phyloP scores from a whole-genome alignment of 2,797 vertebrate species.

The Zalophus californianus region DNA sequence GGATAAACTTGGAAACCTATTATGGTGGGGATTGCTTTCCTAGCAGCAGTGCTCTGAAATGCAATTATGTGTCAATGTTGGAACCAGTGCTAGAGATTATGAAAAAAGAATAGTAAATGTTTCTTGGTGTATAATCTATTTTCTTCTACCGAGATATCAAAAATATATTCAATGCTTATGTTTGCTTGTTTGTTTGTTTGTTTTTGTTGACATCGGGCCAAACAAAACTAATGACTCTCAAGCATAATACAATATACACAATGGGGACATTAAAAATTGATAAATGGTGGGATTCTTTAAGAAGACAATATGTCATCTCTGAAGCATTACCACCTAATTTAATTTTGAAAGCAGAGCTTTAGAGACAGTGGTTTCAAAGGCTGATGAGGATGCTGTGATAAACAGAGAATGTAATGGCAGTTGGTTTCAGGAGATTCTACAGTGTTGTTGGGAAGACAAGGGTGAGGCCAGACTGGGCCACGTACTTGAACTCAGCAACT shows the following conservation, averaged over 20 bases:
- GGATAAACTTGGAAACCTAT: background rate
- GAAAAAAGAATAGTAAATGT: background rate
- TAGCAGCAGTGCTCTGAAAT: background rate
- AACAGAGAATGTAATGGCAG: background rate
- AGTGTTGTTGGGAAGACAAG: background rate
- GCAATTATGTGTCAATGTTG: background rate
- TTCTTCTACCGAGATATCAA: background rate
- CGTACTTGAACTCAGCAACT: background rate
- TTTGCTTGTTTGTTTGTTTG: constrained; percentile 10
- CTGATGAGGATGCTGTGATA: background rate
- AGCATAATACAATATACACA: background rate
- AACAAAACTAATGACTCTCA: background rate
- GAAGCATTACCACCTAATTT: background rate
- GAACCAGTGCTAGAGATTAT: background rate
- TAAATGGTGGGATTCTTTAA: background rate
- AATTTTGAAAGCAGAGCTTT: constrained; percentile 9
- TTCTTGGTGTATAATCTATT: background rate
- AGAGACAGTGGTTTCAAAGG: background rate
- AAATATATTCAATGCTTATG: background rate
- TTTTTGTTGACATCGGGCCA: background rate
- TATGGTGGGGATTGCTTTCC: background rate
- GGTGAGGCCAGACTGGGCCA: background rate
- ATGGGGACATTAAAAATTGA: background rate
- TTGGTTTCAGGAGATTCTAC: background rate
- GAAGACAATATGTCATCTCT: background rate